Evolutionary conservation across 2,797 vertebrate species (phyloP), one percentile per base, ranked within the genome.

Genomic region (Sparus aurata): DNA sequence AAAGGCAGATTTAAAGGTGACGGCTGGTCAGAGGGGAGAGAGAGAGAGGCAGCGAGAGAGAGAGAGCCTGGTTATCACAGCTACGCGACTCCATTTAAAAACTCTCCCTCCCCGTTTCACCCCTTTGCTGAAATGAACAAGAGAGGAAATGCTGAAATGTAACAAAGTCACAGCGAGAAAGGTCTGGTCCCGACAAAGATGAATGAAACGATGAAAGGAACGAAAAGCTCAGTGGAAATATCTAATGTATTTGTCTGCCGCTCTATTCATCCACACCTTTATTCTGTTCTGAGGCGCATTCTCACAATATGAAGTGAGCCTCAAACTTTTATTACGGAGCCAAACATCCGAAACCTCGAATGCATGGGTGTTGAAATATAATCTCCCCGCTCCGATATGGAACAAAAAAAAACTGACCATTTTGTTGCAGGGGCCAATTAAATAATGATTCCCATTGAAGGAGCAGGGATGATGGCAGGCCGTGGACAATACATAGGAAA

Each of bases 1-100:
- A 99, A 99, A 99, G 98, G 96, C 98, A 99, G 98, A 97, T 99
- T 99, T 99, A 99, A 99, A 99, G 98, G 98, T 99, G 98, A 98
- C 93, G 95, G 95, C 96, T 96, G 97, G 97, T 97, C 96, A 98
- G 96, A 96, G 96, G 95, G 84, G 84, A 69, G 60, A 61, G 74
- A 55, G 75, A 18, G 77, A 73, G 57, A 52, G 30, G 30, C 30
- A 34, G 30, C 30, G 78, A 43, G 71, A 41, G 80, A 69, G 82
- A 68, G 77, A 72, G 85, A 87, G 88, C 76, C 83, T 88, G 87
- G 91, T 93, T 94, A 95, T 94, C 92, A 89, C 89, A 87, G 89
- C 91, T 84, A 86, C 89, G 83, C 68, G 64, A 79, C 86, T 89
- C 91, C 91, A 92, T 94, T 93, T 92, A 89, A 82, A 82, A 93